These are phyloP conservation scores for Sebastes diaconus DNA, from an alignment of 2,797 vertebrate species.

Conservation along the genomic window DNA sequence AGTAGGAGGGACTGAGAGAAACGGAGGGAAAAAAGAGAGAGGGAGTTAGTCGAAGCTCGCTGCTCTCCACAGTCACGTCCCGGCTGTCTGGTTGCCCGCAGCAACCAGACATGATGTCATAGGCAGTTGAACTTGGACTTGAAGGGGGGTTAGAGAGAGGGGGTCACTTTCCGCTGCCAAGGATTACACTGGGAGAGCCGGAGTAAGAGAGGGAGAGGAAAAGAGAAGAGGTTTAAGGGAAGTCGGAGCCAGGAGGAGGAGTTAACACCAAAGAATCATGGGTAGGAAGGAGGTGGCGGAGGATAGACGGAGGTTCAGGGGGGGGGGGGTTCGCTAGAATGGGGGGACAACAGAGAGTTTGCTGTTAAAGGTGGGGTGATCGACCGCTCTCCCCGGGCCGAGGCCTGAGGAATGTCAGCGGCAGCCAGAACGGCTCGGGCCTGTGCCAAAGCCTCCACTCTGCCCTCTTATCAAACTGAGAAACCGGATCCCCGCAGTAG, in stretches of 20 bases:
- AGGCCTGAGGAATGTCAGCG: conserved; percentile 75
- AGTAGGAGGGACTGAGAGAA: conserved; percentile 48
- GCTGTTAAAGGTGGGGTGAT: conserved; percentile 58
- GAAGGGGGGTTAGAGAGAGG: conserved; percentile 63
- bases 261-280: conserved; percentile 65
- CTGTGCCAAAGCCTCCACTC: conserved; percentile 65
- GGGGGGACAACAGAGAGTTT: conserved; percentile 39
- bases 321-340: conserved; percentile 28
- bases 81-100: conserved; percentile 89
- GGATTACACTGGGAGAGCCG: conserved; percentile 73
- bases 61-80: conserved; percentile 89
- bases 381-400: conserved; percentile 35
- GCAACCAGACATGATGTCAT: conserved; percentile 97
- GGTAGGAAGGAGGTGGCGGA: conserved; percentile 49
- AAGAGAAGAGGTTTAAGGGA: conserved; percentile 54
- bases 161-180: conserved; percentile 81
- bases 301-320: conserved; percentile 25
- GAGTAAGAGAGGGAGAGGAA: conserved; percentile 57
- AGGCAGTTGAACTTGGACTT: conserved; percentile 91
- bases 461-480: conserved; percentile 74
- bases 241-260: conserved; percentile 64
- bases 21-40: conserved; percentile 54
- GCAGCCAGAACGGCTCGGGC: conserved; percentile 55
- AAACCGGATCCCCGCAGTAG: conserved; percentile 67
- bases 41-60: conserved; percentile 75